A percentile compares a stretch with the other conserved stretches of the same genome.
Conservation (phyloP, 1,140 invertebrate genomes). For the Euglossa dilemma region DNA sequence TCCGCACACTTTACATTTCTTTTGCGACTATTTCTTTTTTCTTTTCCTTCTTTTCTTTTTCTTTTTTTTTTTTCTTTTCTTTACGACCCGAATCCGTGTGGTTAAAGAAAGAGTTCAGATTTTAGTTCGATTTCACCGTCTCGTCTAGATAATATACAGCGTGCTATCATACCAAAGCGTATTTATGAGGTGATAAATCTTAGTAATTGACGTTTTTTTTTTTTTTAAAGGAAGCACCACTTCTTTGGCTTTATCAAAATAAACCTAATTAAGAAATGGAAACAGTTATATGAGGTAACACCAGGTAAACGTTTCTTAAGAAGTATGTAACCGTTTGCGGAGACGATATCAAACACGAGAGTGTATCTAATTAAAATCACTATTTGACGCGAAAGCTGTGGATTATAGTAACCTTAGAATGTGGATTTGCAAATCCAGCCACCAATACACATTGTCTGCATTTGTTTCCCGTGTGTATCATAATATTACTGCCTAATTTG, state of each 20-base stretch:
- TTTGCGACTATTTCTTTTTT: conserved; percentile 38
- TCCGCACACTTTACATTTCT: conserved; percentile 47
- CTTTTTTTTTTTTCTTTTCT: too few relatives aligned
- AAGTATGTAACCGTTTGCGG: conserved; percentile 50
- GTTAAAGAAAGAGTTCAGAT: conserved; percentile 60
- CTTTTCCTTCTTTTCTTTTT: too few relatives aligned
- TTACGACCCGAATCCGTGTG: conserved; percentile 45
- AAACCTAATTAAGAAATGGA: conserved; percentile 51
- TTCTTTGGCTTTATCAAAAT: conserved; percentile 54
- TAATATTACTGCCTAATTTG: conserved; percentile 63
- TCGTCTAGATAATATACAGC: conserved; percentile 29
- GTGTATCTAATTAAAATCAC: conserved; percentile 46
- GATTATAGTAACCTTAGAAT: conserved; percentile 54
- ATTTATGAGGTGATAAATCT: conserved; percentile 43
- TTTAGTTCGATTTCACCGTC: conserved; percentile 33
- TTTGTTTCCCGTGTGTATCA: conserved; percentile 72
- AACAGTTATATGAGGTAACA: conserved; percentile 53
- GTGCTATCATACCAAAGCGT: conserved; percentile 35
- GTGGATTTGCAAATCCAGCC: conserved; percentile 77
- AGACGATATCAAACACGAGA: conserved; percentile 46
- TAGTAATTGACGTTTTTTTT: conserved; percentile 69
- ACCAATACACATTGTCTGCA: conserved; percentile 84
- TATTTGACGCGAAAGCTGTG: conserved; percentile 59
- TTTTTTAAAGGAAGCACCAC: conserved; percentile 65
- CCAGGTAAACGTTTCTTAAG: conserved; percentile 40